Evolutionary conservation across 2,797 vertebrate species (phyloP), one percentile per base, ranked within the genome.

Genomic region (Anguilla anguilla): DNA sequence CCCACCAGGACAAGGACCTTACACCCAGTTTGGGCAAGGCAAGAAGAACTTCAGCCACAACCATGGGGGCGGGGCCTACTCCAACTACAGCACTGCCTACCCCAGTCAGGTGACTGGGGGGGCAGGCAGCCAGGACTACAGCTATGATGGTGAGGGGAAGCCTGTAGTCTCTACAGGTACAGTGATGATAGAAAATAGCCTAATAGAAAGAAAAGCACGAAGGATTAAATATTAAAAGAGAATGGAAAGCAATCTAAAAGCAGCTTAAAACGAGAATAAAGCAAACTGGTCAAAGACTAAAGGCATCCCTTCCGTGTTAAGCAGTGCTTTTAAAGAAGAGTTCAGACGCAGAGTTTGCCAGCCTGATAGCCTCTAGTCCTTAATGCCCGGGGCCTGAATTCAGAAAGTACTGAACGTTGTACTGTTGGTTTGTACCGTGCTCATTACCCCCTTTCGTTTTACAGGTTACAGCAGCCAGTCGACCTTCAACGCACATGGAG

Each of bases 21-120:
- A 98, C 88, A 96, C 89, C 93, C 98, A 97, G 91, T 99, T 98
- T 6, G 94, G 96, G 6, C 97, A 95, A 86, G 92, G 94, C 89
- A 99, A 98, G 89, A 97, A 97, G 91, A 96, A 49, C 86, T 97
- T 96, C 67, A 93, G 89, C 91, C 96, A 95, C 89, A 92, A 90
- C 93, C 96, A 94, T 64, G 94, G 94, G 46, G 82, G 64, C 9
- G 77, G 96, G 0, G 95, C 92, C 88, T 97, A 97, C 35, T 95
- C 97, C 82, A 96, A 95, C 0, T 99, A 98, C 94, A 97, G 97
- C 89, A 98, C 98, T 2, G 97, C 98, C 3, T 99, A 99, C 93
- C 95, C 96, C 15, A 95, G 96, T 94, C 98, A 92, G 94, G 97
- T 84, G 95, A 98, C 7, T 0, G 97, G 61, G 87, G 96, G 93